Evolutionary conservation across 1,140 invertebrate species (phyloP).

Genomic region (Pachypsylla venusta): DNA sequence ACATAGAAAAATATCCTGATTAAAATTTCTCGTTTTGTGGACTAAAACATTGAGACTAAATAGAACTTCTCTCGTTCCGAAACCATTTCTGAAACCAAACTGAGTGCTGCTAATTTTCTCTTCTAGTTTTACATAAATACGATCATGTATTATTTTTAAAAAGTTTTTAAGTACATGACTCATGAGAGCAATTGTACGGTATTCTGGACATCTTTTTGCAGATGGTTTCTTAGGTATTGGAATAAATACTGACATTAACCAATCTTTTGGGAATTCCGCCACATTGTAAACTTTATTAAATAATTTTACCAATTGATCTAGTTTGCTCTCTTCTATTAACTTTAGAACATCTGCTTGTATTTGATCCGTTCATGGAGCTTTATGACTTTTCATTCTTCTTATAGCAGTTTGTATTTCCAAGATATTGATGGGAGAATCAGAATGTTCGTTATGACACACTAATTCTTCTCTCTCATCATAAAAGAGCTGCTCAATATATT

Average conservation of each 20-base stretch:
- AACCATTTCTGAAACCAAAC: constrained; percentile 22
- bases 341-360: constrained; percentile 13
- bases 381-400: constrained; percentile 5
- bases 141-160: constrained; percentile 12
- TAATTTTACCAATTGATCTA: constrained; percentile 4
- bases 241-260: constrained; percentile 16
- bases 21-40: constrained; percentile 19
- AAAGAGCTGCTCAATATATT: constrained; percentile 13
- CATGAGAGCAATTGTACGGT: constrained; percentile 10
- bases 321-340: constrained; percentile 12
- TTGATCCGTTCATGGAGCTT: constrained; percentile 9
- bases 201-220: constrained; percentile 4
- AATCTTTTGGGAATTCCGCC: constrained; percentile 15
- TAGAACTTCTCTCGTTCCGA: constrained; percentile 22
- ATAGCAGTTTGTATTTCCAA: background rate
- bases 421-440: background rate
- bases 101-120: constrained; percentile 13
- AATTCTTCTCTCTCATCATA: background rate
- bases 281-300: constrained; percentile 16
- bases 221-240: constrained; percentile 8
- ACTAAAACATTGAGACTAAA: constrained; percentile 19
- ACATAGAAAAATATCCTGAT: constrained; percentile 17
- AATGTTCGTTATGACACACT: background rate
- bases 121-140: constrained; percentile 11
- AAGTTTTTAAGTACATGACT: constrained; percentile 13